Evolutionary conservation across 2,113 vertebrate genomes (phyloP).

Genomic region (Strix uralensis): DNA sequence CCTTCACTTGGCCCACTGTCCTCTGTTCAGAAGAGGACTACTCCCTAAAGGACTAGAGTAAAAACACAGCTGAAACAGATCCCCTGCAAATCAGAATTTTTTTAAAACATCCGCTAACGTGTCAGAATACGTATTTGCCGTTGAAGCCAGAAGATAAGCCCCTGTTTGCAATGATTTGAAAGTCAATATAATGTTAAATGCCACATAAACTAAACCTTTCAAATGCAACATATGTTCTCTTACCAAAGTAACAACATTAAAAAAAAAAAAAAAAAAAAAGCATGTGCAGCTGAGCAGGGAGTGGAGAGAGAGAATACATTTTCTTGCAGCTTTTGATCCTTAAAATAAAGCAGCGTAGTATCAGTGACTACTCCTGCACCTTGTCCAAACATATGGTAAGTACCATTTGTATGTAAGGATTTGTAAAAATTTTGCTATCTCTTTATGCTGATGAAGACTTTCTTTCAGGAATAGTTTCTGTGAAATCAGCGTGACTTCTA

Average conservation of each 20-base stretch:
- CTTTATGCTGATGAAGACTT: not conserved
- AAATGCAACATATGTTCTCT: not conserved
- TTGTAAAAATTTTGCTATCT: rapidly evolving
- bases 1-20: not conserved
- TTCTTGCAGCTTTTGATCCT: not conserved
- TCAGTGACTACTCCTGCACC: not conserved
- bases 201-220: not conserved
- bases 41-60: not conserved
- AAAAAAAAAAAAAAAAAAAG: not conserved
- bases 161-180: not conserved
- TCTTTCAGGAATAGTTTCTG: not conserved
- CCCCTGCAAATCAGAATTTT: not conserved
- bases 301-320: not conserved
- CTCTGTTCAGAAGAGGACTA: not conserved
- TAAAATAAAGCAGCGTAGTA: not conserved
- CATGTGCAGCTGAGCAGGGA: not conserved
- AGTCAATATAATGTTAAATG: not conserved
- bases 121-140: not conserved
- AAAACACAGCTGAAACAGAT: not conserved
- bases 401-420: not conserved
- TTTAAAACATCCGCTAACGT: not conserved
- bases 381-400: not conserved
- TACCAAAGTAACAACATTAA: not conserved
- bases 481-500: not conserved
- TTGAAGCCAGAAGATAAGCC: not conserved